Conservation (phyloP, 2,888 invertebrate species). For the Oeneis ivallda region DNA sequence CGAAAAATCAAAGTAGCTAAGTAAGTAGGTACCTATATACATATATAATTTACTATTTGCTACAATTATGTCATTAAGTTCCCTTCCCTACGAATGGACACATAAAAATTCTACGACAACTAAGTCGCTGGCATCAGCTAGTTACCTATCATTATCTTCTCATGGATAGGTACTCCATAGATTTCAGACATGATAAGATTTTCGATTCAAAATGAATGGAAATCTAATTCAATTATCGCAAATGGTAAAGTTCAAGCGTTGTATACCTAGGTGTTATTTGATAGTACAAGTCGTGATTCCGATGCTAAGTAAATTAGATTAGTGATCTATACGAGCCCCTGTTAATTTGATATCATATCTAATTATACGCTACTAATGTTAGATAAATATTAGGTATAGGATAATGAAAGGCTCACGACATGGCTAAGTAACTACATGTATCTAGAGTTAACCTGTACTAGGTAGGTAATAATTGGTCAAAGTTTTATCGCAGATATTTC, state of each 20-base stretch:
- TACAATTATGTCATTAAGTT: too few relatives aligned
- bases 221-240: slow-evolving; percentile 60
- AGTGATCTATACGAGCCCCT: neutral
- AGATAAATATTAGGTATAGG: slow-evolving; percentile 4
- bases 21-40: too few relatives aligned
- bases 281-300: slow-evolving; percentile 5
- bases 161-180: slow-evolving; percentile 59
- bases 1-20: too few relatives aligned
- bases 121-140: too few relatives aligned
- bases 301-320: slow-evolving; percentile 22
- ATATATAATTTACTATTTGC: too few relatives aligned
- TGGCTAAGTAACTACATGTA: too few relatives aligned
- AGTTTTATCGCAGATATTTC: too few relatives aligned
- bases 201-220: slow-evolving; percentile 53
- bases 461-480: too few relatives aligned
- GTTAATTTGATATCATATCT: slow-evolving; percentile 11
- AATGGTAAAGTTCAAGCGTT: slow-evolving; percentile 57
- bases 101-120: too few relatives aligned
- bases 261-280: slow-evolving; percentile 5
- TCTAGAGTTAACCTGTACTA: too few relatives aligned
- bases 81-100: too few relatives aligned
- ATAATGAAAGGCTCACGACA: slow-evolving; percentile 8
- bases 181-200: slow-evolving; percentile 53
- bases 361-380: neutral
- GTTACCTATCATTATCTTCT: too few relatives aligned